Percentiles rank a stretch among this genome's conserved stretches.
Evolutionary conservation across 1,140 invertebrate species (phyloP).

Genomic region (Heterodera carotae): DNA sequence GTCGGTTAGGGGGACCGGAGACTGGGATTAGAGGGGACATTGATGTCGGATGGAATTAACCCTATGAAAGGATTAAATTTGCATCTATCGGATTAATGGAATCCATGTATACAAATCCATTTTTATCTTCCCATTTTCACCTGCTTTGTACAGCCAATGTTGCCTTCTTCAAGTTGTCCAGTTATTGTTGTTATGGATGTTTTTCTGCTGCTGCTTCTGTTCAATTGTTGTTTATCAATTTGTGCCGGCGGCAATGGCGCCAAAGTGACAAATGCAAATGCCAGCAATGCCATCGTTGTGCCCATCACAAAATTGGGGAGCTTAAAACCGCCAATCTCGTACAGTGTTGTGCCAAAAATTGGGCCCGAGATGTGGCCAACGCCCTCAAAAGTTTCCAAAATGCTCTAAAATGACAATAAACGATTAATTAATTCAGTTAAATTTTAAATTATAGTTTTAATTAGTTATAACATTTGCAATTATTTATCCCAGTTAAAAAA

Average conservation of each 20-base stretch:
- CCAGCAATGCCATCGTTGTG: conserved; percentile 23
- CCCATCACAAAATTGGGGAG: conserved; percentile 21
- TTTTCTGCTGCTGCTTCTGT: too few species aligned
- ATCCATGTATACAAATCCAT: too few species aligned
- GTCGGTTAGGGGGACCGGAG: too few species aligned
- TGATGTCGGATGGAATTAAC: too few species aligned
- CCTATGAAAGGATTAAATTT: too few species aligned
- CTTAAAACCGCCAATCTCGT: conserved; percentile 25
- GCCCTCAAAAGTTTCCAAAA: conserved; percentile 26
- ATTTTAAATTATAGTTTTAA: background rate
- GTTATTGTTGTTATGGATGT: background rate
- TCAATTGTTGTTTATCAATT: background rate
- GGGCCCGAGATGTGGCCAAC: conserved; percentile 22
- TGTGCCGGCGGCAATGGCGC: background rate
- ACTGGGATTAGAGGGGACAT: too few species aligned
- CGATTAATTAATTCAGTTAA: background rate
- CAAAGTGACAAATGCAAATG: conserved; percentile 4
- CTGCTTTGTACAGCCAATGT: background rate
- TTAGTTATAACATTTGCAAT: too few species aligned
- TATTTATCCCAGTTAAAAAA: too few species aligned
- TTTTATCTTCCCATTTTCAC: too few species aligned
- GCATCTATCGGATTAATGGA: too few species aligned
- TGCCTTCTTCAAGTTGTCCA: conserved; percentile 5
- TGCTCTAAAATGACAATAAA: background rate
- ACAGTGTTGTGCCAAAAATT: conserved; percentile 15